These are phyloP conservation scores for Vesta saturnalis DNA, from an alignment of 2,888 invertebrate species.

Conservation along the genomic window DNA sequence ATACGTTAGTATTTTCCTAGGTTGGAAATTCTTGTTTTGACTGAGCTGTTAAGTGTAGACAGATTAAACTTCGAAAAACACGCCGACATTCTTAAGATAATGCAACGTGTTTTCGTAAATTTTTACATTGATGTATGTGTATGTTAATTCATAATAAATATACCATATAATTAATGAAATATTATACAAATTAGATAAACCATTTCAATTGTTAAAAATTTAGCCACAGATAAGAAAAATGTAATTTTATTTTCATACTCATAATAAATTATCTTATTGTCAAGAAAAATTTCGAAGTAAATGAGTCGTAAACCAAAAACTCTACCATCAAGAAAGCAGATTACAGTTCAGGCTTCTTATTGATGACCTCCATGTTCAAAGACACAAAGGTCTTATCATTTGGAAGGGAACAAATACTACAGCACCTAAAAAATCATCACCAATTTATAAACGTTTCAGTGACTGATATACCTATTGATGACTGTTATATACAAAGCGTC, in stretches of 20 bases:
- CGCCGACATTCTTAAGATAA: conserved; percentile 16
- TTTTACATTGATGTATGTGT: conserved; percentile 4
- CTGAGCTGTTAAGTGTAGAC: conserved; percentile 53
- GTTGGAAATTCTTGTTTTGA: conserved; percentile 54
- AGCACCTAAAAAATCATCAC: conserved; percentile 59
- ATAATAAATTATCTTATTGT: conserved; percentile 32
- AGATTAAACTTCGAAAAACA: conserved; percentile 47
- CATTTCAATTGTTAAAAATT: conserved; percentile 24
- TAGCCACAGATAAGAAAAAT: conserved; percentile 27
- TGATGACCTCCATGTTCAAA: conserved; percentile 61
- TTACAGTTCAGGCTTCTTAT: conserved; percentile 60
- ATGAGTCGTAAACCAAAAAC: conserved; percentile 61
- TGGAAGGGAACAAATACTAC: conserved; percentile 59
- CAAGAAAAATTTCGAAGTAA: conserved; percentile 50
- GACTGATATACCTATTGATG: conserved; percentile 62
- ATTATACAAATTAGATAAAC: conserved; percentile 4
- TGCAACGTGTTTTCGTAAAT: background rate
- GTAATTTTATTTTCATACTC: conserved; percentile 35
- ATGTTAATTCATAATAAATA: background rate
- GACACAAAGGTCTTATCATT: conserved; percentile 63
- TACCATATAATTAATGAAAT: background rate
- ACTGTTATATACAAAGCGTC: conserved; percentile 57
- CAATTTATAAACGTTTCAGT: conserved; percentile 55
- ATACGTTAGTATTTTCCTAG: conserved; percentile 49
- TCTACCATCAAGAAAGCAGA: conserved; percentile 59